phyloP scores from a whole-genome alignment of 2,888 invertebrate genomes.

The Gymnocheta viridis region DNA sequence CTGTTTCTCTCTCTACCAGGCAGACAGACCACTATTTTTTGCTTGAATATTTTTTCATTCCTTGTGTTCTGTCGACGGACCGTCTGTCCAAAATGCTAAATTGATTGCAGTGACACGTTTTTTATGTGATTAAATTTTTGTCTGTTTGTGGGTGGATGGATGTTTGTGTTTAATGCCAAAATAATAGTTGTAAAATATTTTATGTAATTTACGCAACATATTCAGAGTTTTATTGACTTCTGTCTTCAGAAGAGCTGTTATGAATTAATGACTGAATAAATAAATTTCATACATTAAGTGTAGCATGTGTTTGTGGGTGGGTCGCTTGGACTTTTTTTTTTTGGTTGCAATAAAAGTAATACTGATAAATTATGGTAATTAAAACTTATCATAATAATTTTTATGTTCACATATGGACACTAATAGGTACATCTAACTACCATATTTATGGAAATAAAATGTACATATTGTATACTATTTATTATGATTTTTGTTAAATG shows the following conservation, averaged over 20 bases:
- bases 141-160: slow-evolving; percentile 28
- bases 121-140: slow-evolving; percentile 52
- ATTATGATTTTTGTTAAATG: slow-evolving; percentile 40
- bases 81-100: slow-evolving; percentile 71
- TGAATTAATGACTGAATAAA: slow-evolving; percentile 40
- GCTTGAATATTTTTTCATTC: neutral
- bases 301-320: slow-evolving; percentile 29
- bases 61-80: neutral
- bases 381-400: slow-evolving; percentile 66
- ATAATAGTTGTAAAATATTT: slow-evolving; percentile 71
- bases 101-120: slow-evolving; percentile 76
- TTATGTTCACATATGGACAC: slow-evolving; percentile 59
- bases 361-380: slow-evolving; percentile 67
- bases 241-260: slow-evolving; percentile 14
- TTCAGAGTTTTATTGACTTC: slow-evolving; percentile 60
- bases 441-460: slow-evolving; percentile 46
- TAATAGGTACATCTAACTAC: slow-evolving; percentile 40
- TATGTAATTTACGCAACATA: slow-evolving; percentile 63
- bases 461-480: too few species aligned
- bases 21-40: slow-evolving; percentile 19
- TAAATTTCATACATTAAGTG: slow-evolving; percentile 6
- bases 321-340: neutral
- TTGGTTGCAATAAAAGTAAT: slow-evolving; percentile 64
- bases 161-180: slow-evolving; percentile 64
- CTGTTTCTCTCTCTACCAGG: neutral